Evolutionary conservation across 2,113 vertebrate species (phyloP), one percentile per base, ranked within the genome.

Genomic region (Tricholaema leucomelas): DNA sequence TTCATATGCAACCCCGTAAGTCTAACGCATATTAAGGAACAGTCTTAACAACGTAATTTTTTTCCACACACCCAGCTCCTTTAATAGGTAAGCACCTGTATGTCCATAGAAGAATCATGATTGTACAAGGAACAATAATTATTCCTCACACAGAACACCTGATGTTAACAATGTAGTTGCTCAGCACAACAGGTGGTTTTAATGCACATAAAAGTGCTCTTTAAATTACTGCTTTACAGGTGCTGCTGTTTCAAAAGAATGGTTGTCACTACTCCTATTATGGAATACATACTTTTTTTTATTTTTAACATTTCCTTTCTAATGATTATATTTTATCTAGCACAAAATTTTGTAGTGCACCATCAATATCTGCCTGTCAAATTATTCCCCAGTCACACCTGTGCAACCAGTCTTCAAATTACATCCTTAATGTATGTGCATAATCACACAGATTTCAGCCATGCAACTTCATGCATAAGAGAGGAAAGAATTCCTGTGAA

Each of bases 401-500:
- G 84, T 87, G 84, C 59, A 95, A 96, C 93, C 81, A 86, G 94
- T 92, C 91, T 71, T 82, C 81, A 88, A 94, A 95, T 94, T 46
- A 90, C 72, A 90, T 21, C 87, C 79, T 66, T 12, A 44, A 15
- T 1, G 3, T 42, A 58, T 83, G 77, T 89, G 91, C 35, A 8
- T 74, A 81, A 95, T 61, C 86, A 72, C 79, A 77, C 24, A 69
- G 88, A 44, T 86, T 94, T 46, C 2, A 0, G 64, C 40, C 77
- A 30, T 0, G 2, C 44, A 36, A 15, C 36, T 50, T 65, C 36
- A 36, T 9, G 33, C 46, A 52, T 44, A 66, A 64, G 55, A 38
- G 9, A 7, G 15, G 10, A 7, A 1, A 52, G 25, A 66, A 66
- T 2, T 42, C 30, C 71, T 18, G 21, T 33, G 7, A 74, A 31